A percentile compares a stretch with the other conserved stretches of the same genome.
These are phyloP conservation scores for Tachina grossa DNA, from an alignment of 2,888 invertebrate genomes.

Conservation along the genomic window DNA sequence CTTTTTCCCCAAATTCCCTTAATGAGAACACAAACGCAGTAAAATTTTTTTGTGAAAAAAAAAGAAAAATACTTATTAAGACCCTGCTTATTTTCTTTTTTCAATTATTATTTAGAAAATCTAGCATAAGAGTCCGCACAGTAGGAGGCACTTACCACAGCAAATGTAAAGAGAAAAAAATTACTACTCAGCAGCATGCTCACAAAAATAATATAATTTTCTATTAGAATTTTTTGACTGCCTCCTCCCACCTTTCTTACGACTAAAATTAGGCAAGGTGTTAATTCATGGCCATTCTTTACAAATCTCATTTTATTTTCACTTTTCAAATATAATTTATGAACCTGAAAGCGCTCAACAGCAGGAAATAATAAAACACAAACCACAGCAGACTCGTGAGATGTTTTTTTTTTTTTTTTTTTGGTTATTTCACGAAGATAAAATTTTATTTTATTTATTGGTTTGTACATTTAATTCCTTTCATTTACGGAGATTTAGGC, in stretches of 20 bases:
- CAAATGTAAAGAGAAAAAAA: too few relatives aligned
- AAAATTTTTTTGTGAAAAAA: not conserved
- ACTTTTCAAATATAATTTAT: not conserved
- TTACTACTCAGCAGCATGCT: too few relatives aligned
- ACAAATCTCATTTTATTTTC: not conserved
- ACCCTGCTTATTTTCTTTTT: slow-evolving; percentile 8
- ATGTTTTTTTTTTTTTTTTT: not conserved
- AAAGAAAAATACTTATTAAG: not conserved
- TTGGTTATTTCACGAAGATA: not conserved
- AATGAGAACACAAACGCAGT: not conserved
- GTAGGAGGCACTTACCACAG: not conserved
- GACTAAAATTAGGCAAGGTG: not conserved
- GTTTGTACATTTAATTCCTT: not conserved
- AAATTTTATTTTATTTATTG: slow-evolving; percentile 22
- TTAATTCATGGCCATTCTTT: not conserved
- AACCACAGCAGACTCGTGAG: not conserved
- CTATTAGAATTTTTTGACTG: not conserved
- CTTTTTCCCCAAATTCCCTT: not conserved
- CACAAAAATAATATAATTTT: too few relatives aligned
- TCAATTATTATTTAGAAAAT: not conserved
- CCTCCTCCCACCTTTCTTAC: too few relatives aligned
- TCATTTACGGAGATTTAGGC: not conserved
- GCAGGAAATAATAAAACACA: not conserved
- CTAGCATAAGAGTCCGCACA: not conserved
- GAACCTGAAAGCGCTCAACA: not conserved